Evolutionary conservation across 2,888 invertebrate genomes (phyloP), one percentile per base, ranked within the genome.

Genomic region (Lucinisca nassula): DNA sequence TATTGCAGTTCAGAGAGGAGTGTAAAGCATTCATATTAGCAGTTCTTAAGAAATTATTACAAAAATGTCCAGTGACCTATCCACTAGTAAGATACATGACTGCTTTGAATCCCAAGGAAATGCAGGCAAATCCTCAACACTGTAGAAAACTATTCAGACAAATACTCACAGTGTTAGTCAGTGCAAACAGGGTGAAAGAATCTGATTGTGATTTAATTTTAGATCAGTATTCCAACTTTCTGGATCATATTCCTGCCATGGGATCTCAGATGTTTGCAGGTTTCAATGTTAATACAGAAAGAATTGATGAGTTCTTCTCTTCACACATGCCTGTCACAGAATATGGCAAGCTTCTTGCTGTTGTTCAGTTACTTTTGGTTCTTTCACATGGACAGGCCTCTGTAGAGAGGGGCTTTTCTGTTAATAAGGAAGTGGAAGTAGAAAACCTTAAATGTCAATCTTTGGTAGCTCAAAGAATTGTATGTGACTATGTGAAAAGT

Each of bases 321-420:
- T 58, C 30, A 30, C 27, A 72, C 27, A 85, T 88, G 88, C n/a
- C 30, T 17, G 49, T 24, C n/a, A 30, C 58, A 27, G 38, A 55
- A 38, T 72, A 73, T 30, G 45, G 35, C n/a, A 77, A 77, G 32
- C 37, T 81, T 24, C 27, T 72, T 27, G 45, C 58, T 35, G 74
- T 87, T 45, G 32, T 81, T 24, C 78, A 79, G 77, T 32, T 79
- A n/a, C 75, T 82, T 30, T 77, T 93, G 37, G 35, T 92, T 8
- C 74, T 93, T 12, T 93, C 91, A 55, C 91, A 93, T 86, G 91
- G 92, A 72, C 91, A 93, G 76, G 93, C 93, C 17, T 70, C 78
- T 40, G 92, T 91, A 21, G 93, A 93, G 78, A 61, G 87, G 24
- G 92, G 92, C 21, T 93, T 93, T 79, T 93, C 91, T n/a, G 77